Evolutionary conservation across 1,140 invertebrate genomes (phyloP).

Genomic region (Lasioglossum baleicum): DNA sequence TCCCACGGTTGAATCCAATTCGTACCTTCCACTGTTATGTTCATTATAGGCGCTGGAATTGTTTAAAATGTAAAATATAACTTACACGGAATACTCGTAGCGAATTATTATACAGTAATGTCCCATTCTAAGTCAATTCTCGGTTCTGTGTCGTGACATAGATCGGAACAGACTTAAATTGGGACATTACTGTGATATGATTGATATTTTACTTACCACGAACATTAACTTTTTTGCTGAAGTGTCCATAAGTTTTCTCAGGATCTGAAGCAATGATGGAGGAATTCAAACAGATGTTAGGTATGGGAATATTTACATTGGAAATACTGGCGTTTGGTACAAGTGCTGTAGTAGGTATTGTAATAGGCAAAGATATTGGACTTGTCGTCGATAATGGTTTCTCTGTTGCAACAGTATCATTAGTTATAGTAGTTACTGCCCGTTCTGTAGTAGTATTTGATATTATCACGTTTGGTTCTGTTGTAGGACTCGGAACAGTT

Average conservation of each 20-base stretch:
- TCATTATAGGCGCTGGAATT: constrained; percentile 83
- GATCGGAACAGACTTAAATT: too few species aligned
- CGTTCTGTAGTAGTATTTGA: constrained; percentile 11
- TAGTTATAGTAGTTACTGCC: background rate
- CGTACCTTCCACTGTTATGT: constrained; percentile 84
- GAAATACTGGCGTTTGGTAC: constrained; percentile 65
- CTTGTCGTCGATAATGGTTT: background rate
- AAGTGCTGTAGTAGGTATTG: constrained; percentile 65
- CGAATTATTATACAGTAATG: too few species aligned
- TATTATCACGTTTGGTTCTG: constrained; percentile 10
- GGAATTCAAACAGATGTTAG: constrained; percentile 83
- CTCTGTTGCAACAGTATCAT: constrained; percentile 1
- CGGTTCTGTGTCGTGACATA: too few species aligned
- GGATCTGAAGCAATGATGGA: constrained; percentile 82
- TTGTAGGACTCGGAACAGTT: constrained; percentile 28
- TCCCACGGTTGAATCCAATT: constrained; percentile 91
- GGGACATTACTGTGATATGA: too few species aligned
- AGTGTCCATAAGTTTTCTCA: constrained; percentile 88
- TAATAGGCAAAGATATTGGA: constrained; percentile 16
- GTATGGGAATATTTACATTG: constrained; percentile 66
- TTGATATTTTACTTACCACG: constrained; percentile 80
- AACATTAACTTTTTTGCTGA: constrained; percentile 81
- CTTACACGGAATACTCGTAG: background rate
- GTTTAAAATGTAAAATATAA: background rate
- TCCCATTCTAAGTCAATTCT: too few species aligned